phyloP scores from a whole-genome alignment of 1,140 invertebrate species.

The Pemphigus obesinymphae region DNA sequence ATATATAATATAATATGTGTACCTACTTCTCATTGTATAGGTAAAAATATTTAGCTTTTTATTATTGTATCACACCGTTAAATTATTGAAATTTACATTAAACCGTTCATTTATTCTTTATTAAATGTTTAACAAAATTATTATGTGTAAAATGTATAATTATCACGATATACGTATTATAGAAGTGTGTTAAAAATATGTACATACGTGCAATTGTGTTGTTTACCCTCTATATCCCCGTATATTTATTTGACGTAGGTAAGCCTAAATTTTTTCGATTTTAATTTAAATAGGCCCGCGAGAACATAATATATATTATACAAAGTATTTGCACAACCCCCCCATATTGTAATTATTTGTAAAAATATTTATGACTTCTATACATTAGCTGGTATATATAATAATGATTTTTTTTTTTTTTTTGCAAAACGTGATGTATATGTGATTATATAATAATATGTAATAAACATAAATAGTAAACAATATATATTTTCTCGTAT shows the following conservation, averaged over 20 bases:
- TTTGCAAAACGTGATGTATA: constrained; percentile 24
- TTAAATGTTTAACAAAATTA: not conserved
- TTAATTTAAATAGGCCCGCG: not conserved
- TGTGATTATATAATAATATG: not conserved
- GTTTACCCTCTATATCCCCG: not conserved
- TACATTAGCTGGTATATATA: too few relatives aligned
- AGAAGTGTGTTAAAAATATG: not conserved
- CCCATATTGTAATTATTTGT: not conserved
- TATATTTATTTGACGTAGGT: not conserved
- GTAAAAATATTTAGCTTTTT: not conserved
- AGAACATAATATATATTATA: too few relatives aligned
- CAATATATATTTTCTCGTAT: not conserved
- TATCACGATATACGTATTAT: not conserved
- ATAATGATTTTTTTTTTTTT: not conserved
- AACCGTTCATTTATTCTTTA: not conserved
- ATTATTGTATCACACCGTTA: not conserved
- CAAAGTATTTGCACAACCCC: not conserved
- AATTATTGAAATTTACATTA: not conserved
- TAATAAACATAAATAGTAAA: constrained; percentile 19
- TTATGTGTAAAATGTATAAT: not conserved
- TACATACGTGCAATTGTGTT: not conserved
- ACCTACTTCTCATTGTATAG: not conserved
- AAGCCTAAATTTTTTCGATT: not conserved
- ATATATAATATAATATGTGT: not conserved
- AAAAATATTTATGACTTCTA: not conserved